Evolutionary conservation across 2,113 vertebrate species (phyloP).

Genomic region (Electrona antarctica): DNA sequence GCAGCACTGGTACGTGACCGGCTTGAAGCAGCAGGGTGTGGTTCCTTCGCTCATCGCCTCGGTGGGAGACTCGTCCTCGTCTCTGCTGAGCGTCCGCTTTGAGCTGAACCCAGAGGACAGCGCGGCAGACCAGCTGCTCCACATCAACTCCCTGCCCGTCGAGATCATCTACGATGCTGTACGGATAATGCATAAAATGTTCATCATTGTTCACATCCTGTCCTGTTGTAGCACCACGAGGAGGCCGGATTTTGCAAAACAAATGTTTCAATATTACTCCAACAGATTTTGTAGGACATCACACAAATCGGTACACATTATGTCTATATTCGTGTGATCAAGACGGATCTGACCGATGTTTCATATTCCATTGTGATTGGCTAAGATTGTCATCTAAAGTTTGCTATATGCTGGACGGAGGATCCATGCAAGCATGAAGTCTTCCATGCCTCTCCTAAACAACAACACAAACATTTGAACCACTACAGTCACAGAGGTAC

Average conservation of each 20-base stretch:
- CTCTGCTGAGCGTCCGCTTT: conserved; percentile 87
- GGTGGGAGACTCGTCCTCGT: conserved; percentile 84
- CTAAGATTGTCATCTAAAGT: too few relatives aligned
- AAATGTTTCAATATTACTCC: too few relatives aligned
- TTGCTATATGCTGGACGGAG: conserved; percentile 83
- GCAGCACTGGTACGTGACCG: conserved; percentile 93
- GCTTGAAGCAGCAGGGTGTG: conserved; percentile 83
- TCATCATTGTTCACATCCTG: too few relatives aligned
- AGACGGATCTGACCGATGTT: too few relatives aligned
- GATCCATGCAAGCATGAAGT: conserved; percentile 82
- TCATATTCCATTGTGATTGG: too few relatives aligned
- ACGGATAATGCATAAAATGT: conserved; percentile 39
- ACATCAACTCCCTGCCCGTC: conserved; percentile 89
- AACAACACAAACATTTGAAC: conserved; percentile 57
- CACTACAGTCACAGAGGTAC: too few relatives aligned
- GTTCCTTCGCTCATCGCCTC: conserved; percentile 92
- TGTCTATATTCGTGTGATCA: too few relatives aligned
- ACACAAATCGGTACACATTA: too few relatives aligned
- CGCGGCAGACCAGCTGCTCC: conserved; percentile 85
- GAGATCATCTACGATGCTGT: conserved; percentile 97
- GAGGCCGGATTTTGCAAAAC: too few relatives aligned
- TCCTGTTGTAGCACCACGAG: too few relatives aligned
- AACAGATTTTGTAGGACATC: too few relatives aligned
- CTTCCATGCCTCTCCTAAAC: conserved; percentile 90
- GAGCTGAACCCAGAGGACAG: conserved; percentile 87